Evolutionary conservation across 2,888 invertebrate genomes (phyloP).

Genomic region (Diarsia mendica): DNA sequence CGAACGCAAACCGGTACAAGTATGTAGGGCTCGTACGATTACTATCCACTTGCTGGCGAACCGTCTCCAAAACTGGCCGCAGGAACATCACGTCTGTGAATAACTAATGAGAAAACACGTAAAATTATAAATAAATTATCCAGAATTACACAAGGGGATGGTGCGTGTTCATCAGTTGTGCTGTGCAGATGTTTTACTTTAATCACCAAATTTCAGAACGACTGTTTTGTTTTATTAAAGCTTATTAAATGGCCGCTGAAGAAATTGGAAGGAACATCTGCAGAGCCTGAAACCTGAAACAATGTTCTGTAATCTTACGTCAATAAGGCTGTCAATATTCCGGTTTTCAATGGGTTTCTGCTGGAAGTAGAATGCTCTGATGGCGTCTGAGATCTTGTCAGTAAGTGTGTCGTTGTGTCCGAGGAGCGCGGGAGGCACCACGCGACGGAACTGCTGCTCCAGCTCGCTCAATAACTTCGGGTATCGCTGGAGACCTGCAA

Average conservation of each 20-base stretch:
- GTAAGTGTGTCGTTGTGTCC: conserved; percentile 76
- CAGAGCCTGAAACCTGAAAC: neutral
- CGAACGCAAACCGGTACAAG: conserved; percentile 91
- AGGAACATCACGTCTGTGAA: conserved; percentile 92
- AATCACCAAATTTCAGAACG: neutral
- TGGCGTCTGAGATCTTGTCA: conserved; percentile 84
- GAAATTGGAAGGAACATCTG: neutral
- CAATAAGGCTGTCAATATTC: conserved; percentile 90
- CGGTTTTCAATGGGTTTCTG: conserved; percentile 88
- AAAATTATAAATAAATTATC: neutral
- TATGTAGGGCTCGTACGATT: conserved; percentile 89
- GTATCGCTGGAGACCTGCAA: conserved; percentile 90
- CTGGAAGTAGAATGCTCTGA: conserved; percentile 91
- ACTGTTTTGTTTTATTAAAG: neutral
- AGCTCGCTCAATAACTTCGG: conserved; percentile 89
- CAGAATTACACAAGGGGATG: neutral
- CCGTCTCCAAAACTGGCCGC: conserved; percentile 89
- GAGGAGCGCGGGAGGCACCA: conserved; percentile 89
- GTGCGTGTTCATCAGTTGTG: neutral
- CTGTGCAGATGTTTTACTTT: neutral
- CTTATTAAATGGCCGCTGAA: neutral
- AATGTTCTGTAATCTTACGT: conserved; percentile 76
- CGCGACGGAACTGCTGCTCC: conserved; percentile 90
- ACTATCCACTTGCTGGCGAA: conserved; percentile 82
- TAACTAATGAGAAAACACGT: conserved; percentile 79